phyloP scores from a whole-genome alignment of 2,797 vertebrate genomes.

The Anguilla marmorata region DNA sequence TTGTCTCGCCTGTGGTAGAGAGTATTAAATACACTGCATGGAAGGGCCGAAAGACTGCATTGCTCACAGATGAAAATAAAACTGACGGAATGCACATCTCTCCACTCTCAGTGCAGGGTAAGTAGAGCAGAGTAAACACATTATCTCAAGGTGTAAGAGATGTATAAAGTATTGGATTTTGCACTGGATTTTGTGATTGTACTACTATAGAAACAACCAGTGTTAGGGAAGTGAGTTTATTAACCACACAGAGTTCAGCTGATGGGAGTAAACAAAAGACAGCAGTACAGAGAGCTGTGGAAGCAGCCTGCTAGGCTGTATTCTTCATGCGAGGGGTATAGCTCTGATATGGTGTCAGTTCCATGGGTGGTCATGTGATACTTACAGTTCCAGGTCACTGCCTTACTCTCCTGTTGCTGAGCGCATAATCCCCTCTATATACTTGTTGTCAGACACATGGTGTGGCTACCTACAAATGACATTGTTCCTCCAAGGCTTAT shows the following conservation, averaged over 20 bases:
- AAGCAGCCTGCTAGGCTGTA: slow-evolving; percentile 57
- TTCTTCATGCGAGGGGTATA: slow-evolving; percentile 54
- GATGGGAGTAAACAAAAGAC: slow-evolving; percentile 56
- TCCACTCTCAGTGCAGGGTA: background rate
- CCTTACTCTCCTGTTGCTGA: slow-evolving; percentile 58
- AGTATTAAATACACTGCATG: background rate
- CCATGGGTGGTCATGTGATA: slow-evolving; percentile 34
- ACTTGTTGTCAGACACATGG: slow-evolving; percentile 48
- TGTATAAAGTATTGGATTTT: background rate
- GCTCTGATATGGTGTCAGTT: slow-evolving; percentile 55
- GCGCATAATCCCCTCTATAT: slow-evolving; percentile 61
- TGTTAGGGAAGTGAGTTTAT: background rate
- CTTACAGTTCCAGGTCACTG: slow-evolving; percentile 67
- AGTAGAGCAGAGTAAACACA: too few relatives aligned
- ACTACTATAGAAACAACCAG: background rate
- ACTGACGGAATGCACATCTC: background rate
- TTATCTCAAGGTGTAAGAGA: background rate
- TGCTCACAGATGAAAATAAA: background rate
- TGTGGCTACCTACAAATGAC: slow-evolving; percentile 39
- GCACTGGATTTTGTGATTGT: background rate
- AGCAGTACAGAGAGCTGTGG: slow-evolving; percentile 29
- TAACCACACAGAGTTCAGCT: slow-evolving; percentile 49
- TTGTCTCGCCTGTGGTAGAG: background rate
- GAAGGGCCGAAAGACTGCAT: background rate
- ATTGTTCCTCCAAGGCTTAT: slow-evolving; percentile 12